phyloP scores from a whole-genome alignment of 2,797 vertebrate species.

The Eleutherodactylus coqui region DNA sequence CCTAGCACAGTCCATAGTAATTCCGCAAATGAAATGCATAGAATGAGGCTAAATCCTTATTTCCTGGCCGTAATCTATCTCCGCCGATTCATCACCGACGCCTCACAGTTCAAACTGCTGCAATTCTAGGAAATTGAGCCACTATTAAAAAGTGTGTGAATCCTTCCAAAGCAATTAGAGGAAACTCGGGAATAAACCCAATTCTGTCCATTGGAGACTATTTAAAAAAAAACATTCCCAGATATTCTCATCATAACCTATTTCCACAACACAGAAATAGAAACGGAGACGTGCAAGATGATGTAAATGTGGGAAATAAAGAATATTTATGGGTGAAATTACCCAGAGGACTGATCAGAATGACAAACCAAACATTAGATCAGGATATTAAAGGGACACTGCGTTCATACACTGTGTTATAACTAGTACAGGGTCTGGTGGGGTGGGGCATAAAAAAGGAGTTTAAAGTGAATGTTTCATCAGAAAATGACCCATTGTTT shows the following conservation, averaged over 20 bases:
- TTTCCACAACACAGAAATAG: slow-evolving; percentile 30
- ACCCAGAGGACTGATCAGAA: background rate
- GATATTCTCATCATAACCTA: slow-evolving; percentile 15
- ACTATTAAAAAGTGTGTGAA: slow-evolving; percentile 44
- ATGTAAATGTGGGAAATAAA: background rate
- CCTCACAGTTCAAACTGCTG: slow-evolving; percentile 14
- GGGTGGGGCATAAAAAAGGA: no score
- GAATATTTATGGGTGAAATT: slow-evolving; percentile 20
- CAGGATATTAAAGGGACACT: background rate
- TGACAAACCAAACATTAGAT: slow-evolving; percentile 16
- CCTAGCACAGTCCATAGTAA: background rate
- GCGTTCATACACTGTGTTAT: background rate
- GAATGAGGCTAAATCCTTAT: background rate
- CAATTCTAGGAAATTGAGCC: slow-evolving; percentile 29
- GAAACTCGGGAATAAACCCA: slow-evolving; percentile 29
- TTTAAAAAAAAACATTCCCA: slow-evolving; percentile 1
- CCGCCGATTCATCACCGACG: slow-evolving; percentile 8
- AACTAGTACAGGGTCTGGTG: background rate
- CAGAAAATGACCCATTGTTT: no score
- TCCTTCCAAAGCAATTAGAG: slow-evolving; percentile 17
- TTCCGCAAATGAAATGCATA: slow-evolving; percentile 27
- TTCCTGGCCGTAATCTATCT: background rate
- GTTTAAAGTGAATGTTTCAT: no score
- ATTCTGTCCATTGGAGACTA: slow-evolving; percentile 14
- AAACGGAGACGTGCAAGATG: background rate